Base-by-base conservation (phyloP, 2,888 invertebrate species). In the Macaria notata region DNA sequence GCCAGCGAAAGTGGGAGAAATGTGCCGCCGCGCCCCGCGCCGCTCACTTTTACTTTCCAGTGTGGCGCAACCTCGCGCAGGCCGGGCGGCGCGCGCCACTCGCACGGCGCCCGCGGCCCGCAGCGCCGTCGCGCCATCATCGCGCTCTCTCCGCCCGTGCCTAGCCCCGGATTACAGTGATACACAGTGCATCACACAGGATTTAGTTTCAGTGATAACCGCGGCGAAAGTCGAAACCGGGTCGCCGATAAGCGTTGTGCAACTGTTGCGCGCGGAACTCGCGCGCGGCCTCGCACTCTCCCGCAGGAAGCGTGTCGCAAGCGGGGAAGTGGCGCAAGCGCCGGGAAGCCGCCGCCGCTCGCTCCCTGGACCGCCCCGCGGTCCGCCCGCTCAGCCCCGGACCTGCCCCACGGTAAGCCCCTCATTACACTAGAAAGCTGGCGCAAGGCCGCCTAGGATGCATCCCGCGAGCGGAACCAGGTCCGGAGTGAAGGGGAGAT, bases 1-100 rank as follows among this genome's bases (percentile, higher is more conserved):
- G 68, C 78, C 84, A 84, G 89, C 86, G 91, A 90, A 90, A 92
- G 90, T 92, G 90, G 92, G 89, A 91, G 90, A 91, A 90, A 91
- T 88, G 90, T 81, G 78, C 74, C 76, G 77, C 78, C 87, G 83
- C 86, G 83, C 84, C 84, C 85, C 84, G 86, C 86, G 81, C 86
- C 84, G 78, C 84, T 88, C 84, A 91, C 89, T 89, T 91, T 91
- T 90, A 91, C 90, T 92, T 90, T 90, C 89, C 79, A 85, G 82
- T 84, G 86, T 89, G 90, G 86, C 90, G 90, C 89, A 91, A 89
- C 85, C 83, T 84, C 80, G 78, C 76, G 82, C 83, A 84, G 82
- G 84, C 80, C 81, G 84, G 86, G 79, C 73, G 72, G 81, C 80
- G 82, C 81, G 82, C 84, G 88, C 85, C 91, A 89, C 89, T 89